Percentiles rank a stretch among this genome's conserved stretches.
Evolutionary conservation across 2,888 invertebrate genomes (phyloP).

Genomic region (Crepidodera aurea): DNA sequence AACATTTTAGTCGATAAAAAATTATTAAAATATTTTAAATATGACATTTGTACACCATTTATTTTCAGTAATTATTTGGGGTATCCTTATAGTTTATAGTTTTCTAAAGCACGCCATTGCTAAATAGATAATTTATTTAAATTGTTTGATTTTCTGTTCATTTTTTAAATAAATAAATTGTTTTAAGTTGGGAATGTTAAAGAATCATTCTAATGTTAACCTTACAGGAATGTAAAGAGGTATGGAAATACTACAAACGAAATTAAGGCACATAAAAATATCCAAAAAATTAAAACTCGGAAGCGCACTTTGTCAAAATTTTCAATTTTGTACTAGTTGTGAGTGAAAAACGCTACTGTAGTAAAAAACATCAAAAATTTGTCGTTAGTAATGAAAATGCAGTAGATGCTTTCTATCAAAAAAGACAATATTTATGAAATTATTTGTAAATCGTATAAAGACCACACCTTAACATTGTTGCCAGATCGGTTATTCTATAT

Average conservation of each 20-base stretch:
- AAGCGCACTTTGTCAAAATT: conserved; percentile 29
- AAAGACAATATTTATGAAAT: conserved; percentile 2
- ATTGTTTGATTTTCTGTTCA: too few species aligned
- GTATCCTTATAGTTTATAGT: too few species aligned
- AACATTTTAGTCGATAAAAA: too few species aligned
- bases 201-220: too few species aligned
- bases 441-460: background rate
- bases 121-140: too few species aligned
- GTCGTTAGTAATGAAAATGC: conserved; percentile 2
- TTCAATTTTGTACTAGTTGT: conserved; percentile 41
- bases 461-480: background rate
- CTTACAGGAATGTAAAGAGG: conserved; percentile 38
- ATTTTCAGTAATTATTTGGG: too few species aligned
- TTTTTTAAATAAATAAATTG: too few species aligned
- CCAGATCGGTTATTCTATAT: background rate
- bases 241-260: conserved; percentile 27
- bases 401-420: conserved; percentile 1
- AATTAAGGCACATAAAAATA: conserved; percentile 7
- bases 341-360: conserved; percentile 27
- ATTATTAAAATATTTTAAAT: too few species aligned
- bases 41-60: too few species aligned
- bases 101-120: too few species aligned
- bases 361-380: background rate
- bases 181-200: too few species aligned
- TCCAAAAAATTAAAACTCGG: conserved; percentile 18